Conservation (phyloP, 2,888 invertebrate genomes). For the Acheta domesticus region DNA sequence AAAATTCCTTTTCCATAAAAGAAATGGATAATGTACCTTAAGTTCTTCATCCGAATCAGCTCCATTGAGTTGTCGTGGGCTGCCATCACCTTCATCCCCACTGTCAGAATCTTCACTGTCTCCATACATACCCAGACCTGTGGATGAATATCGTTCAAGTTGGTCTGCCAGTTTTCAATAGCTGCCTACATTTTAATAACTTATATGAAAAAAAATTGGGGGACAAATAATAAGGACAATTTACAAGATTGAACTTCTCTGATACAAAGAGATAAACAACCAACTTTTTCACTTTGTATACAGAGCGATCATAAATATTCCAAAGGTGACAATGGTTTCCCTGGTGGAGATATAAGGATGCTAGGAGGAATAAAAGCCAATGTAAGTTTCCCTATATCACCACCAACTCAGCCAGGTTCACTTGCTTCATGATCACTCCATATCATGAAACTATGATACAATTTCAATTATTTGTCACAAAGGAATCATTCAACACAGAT, state of each 20-base stretch:
- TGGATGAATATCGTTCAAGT: slow-evolving; percentile 39
- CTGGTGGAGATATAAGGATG: too few species aligned
- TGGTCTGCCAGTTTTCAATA: slow-evolving; percentile 23
- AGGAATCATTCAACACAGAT: too few species aligned
- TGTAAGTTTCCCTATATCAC: background rate
- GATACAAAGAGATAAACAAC: background rate
- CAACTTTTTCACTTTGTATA: too few species aligned
- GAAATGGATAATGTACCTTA: slow-evolving; percentile 53
- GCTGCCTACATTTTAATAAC: background rate
- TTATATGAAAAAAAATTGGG: background rate
- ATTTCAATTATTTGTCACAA: too few species aligned
- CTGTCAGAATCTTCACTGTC: slow-evolving; percentile 53
- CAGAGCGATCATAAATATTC: too few species aligned
- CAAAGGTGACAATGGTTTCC: too few species aligned
- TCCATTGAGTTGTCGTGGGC: slow-evolving; percentile 42
- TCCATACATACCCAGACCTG: slow-evolving; percentile 80
- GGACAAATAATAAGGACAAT: background rate
- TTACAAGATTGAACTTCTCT: background rate
- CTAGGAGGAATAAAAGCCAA: background rate
- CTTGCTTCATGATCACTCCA: background rate
- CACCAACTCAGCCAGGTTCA: background rate
- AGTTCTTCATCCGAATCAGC: slow-evolving; percentile 69
- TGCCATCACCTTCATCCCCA: slow-evolving; percentile 49
- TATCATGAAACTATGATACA: background rate
- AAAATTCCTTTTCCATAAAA: too few species aligned